Conservation (phyloP, 2,113 vertebrate genomes). For the Orthonyx spaldingii region DNA sequence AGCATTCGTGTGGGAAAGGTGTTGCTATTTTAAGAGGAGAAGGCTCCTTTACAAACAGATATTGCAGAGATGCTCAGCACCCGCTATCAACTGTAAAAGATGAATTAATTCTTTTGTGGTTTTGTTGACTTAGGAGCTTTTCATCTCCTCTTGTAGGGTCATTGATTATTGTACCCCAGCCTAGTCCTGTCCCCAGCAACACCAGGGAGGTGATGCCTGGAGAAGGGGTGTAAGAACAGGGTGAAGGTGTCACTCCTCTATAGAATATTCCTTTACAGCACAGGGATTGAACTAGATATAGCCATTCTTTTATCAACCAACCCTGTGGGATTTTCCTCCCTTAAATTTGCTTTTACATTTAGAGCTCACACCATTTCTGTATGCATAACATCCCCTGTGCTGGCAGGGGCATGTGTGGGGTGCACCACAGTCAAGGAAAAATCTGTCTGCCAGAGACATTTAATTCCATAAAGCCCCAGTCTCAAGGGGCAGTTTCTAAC, state of each 20-base stretch:
- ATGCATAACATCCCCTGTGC: neutral
- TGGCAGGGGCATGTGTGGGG: neutral
- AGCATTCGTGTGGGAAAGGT: neutral
- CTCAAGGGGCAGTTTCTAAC: neutral
- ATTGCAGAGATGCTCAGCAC: constrained; percentile 15
- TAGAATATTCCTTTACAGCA: neutral
- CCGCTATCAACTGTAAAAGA: neutral
- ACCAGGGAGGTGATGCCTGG: neutral
- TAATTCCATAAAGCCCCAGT: neutral
- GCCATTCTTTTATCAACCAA: neutral
- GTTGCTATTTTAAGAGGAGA: constrained; percentile 17
- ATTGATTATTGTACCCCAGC: neutral
- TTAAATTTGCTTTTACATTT: neutral
- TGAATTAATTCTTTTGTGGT: neutral
- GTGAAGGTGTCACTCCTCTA: neutral
- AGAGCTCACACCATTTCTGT: neutral
- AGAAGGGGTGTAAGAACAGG: neutral
- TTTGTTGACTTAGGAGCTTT: neutral
- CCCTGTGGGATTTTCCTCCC: neutral
- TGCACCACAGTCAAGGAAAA: neutral
- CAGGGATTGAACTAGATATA: neutral
- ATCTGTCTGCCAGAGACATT: neutral
- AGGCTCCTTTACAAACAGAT: constrained; percentile 50
- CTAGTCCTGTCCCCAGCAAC: neutral
- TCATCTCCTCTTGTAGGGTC: neutral